Evolutionary conservation across 2,888 invertebrate genomes (phyloP).

Genomic region (Synanthedon formicaeformis): DNA sequence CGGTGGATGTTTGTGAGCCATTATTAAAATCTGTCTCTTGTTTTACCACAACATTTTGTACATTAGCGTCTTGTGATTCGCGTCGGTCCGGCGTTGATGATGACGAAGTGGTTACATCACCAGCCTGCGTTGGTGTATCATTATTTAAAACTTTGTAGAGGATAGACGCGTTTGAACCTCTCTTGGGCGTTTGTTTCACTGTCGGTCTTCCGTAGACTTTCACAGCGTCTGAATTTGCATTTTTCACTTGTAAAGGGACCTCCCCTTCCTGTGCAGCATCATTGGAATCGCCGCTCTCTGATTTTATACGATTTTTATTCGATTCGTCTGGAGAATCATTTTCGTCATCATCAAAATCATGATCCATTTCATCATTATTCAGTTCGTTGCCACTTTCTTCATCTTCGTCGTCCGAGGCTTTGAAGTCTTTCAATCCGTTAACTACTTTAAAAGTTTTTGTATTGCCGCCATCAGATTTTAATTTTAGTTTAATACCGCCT

Average conservation of each 20-base stretch:
- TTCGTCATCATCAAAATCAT: slow-evolving; percentile 15
- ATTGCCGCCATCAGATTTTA: slow-evolving; percentile 55
- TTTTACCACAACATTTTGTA: slow-evolving; percentile 46
- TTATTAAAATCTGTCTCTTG: slow-evolving; percentile 31
- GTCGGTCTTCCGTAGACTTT: slow-evolving; percentile 36
- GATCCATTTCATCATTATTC: slow-evolving; percentile 17
- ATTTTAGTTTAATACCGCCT: slow-evolving; percentile 58
- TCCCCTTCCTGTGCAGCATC: slow-evolving; percentile 7
- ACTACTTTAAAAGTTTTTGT: slow-evolving; percentile 53
- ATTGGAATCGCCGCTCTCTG: slow-evolving; percentile 30
- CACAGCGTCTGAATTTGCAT: background rate
- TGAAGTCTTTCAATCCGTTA: slow-evolving; percentile 57
- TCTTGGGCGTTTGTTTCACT: slow-evolving; percentile 57
- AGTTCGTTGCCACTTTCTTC: slow-evolving; percentile 39
- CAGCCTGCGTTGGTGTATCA: slow-evolving; percentile 13
- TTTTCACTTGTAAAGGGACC: slow-evolving; percentile 11
- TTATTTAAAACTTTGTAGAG: slow-evolving; percentile 19
- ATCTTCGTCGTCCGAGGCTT: slow-evolving; percentile 54
- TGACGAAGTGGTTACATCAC: slow-evolving; percentile 7
- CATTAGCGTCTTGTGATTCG: slow-evolving; percentile 22
- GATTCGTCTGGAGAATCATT: slow-evolving; percentile 15
- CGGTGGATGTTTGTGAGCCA: slow-evolving; percentile 20
- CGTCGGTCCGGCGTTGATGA: slow-evolving; percentile 22
- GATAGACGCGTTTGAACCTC: slow-evolving; percentile 32
- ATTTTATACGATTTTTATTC: slow-evolving; percentile 13